These are phyloP conservation scores for Ailurus styani DNA, from an alignment of 2,113 vertebrate species.

Conservation along the genomic window DNA sequence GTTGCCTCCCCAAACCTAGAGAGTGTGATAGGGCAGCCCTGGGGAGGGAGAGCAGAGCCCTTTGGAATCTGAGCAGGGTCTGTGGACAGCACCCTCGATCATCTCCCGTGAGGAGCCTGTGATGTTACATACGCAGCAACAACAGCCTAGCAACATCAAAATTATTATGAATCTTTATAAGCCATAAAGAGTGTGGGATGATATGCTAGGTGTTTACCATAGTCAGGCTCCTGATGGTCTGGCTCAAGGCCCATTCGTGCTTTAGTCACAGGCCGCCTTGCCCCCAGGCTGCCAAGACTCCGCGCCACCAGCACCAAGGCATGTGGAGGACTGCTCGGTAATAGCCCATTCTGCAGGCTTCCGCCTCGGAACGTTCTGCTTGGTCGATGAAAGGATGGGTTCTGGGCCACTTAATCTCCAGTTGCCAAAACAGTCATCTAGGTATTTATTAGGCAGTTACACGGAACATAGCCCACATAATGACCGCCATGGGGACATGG, in stretches of 20 bases:
- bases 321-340: background rate
- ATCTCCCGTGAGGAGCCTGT: background rate
- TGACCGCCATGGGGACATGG: background rate
- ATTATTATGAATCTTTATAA: background rate
- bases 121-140: background rate
- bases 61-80: background rate
- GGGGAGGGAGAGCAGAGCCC: background rate
- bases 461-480: background rate
- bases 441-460: constrained; percentile 38
- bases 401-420: background rate
- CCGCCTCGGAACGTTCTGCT: constrained; percentile 43
- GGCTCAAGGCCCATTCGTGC: background rate
- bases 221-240: background rate
- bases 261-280: background rate
- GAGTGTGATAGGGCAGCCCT: background rate
- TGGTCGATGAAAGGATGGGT: constrained; percentile 45
- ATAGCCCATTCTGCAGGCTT: background rate
- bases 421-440: constrained; percentile 14
- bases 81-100: background rate
- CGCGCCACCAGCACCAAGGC: background rate
- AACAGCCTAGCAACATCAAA: background rate
- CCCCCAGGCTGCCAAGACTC: background rate
- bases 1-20: background rate
- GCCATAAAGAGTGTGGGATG: background rate
- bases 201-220: background rate